Conservation (phyloP, 1,140 invertebrate species). For the Ladona fulva region DNA sequence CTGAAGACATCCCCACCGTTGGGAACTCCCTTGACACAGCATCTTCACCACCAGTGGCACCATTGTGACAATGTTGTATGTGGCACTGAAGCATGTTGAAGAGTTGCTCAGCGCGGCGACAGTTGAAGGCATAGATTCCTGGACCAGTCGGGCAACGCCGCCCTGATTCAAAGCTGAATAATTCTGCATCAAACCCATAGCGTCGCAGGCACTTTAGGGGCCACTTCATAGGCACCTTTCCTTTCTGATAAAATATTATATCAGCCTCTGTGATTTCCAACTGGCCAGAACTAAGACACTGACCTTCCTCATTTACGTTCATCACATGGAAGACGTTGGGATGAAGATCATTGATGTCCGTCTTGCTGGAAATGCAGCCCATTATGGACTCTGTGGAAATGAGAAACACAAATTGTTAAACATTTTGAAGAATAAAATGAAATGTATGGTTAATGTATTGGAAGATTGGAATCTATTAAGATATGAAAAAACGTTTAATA, state of each 20-base stretch:
- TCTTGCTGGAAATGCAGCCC: slow-evolving; percentile 77
- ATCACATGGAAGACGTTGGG: slow-evolving; percentile 64
- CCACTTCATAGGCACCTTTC: slow-evolving; percentile 73
- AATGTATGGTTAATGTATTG: too few species aligned
- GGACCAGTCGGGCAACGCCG: slow-evolving; percentile 83
- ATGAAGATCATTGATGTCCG: slow-evolving; percentile 63
- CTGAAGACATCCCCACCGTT: neutral
- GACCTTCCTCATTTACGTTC: slow-evolving; percentile 67
- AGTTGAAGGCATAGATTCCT: slow-evolving; percentile 93
- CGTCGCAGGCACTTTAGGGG: slow-evolving; percentile 80
- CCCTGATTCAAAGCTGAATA: slow-evolving; percentile 94
- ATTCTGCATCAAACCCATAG: slow-evolving; percentile 86
- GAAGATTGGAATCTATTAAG: too few species aligned
- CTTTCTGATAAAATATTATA: slow-evolving; percentile 68
- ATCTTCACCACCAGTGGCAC: slow-evolving; percentile 13
- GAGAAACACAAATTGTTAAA: too few species aligned
- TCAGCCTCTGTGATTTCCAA: slow-evolving; percentile 81
- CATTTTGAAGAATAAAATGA: too few species aligned
- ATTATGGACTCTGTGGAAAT: slow-evolving; percentile 36
- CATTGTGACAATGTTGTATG: slow-evolving; percentile 30
- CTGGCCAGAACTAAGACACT: slow-evolving; percentile 63
- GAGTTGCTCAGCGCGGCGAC: slow-evolving; percentile 77
- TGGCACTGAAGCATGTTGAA: slow-evolving; percentile 82
- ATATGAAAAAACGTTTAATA: too few species aligned
- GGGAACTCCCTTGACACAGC: slow-evolving; percentile 17